Evolutionary conservation across 2,888 invertebrate species (phyloP), one percentile per base, ranked within the genome.

Genomic region (Himalopsyche tibetana): DNA sequence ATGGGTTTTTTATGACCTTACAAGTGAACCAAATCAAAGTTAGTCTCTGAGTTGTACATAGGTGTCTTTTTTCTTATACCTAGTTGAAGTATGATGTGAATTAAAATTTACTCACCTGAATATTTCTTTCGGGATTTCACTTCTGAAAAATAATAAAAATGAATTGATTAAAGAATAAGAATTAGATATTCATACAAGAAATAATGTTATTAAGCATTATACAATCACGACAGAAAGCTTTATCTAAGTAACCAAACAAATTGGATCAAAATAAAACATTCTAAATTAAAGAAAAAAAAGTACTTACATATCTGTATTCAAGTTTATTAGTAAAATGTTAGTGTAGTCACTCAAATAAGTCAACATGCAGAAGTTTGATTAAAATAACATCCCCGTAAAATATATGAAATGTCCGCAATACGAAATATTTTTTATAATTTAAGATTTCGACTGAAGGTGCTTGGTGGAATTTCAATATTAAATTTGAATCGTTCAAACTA

Each of bases 41-140:
- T 28, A 28, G 28, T 28, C 28, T 28, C 28, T 2, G 2, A 28
- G 28, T 28, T 28, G 28, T 28, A 28, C 28, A 28, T 28, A 28
- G 2, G 42, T 9, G 9, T 42, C 9, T 42, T 8, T 8, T 42
- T 8, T 8, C 42, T 42, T 42, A 42, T 42, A 8, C 9, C 42
- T 42, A 83, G 19, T 51, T 12, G 84, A 19, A 82, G 28, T 74
- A 83, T 40, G 40, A 55, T 55, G 45, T n/a, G 38, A 11, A 15
- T 36, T 84, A 55, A 36, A 85, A 69, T 69, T 80, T 81, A 89
- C 92, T 92, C 92, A 95, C 95, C 95, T 93, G 95, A 93, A 91
- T 94, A 94, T 91, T 96, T 96, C 94, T 95, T 95, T 92, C 95
- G 94, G 91, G 95, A 94, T 92, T 95, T 95, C 92, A 95, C 95